Conservation (phyloP, 2,113 vertebrate genomes). For the Thinocorus orbignyianus region DNA sequence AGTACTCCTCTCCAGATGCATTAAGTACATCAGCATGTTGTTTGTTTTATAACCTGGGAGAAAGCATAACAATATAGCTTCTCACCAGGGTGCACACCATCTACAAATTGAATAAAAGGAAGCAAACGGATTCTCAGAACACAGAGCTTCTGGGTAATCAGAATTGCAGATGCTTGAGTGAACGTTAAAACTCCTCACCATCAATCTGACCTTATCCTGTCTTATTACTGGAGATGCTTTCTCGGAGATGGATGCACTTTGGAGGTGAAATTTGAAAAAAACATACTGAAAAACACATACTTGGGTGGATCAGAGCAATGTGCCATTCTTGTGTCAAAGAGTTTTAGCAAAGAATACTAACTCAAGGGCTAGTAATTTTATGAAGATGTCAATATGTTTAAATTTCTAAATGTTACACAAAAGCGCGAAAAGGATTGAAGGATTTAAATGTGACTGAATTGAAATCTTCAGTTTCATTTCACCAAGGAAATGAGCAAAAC, state of each 20-base stretch:
- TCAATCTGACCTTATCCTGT: constrained; percentile 8
- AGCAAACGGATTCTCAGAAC: constrained; percentile 44
- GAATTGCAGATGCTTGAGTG: constrained; percentile 44
- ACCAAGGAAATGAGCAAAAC: background rate
- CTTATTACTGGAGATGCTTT: background rate
- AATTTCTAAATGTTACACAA: background rate
- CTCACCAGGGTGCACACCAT: constrained; percentile 25
- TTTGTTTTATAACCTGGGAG: constrained; percentile 52
- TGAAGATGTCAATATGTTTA: background rate
- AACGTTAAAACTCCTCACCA: constrained; percentile 3
- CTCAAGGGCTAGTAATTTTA: background rate
- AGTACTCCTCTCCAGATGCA: constrained; percentile 48
- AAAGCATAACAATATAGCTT: constrained; percentile 48
- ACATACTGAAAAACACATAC: background rate
- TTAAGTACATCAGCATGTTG: constrained; percentile 53
- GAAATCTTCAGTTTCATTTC: background rate
- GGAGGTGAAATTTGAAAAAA: background rate
- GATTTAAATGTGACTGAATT: background rate
- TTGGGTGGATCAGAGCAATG: background rate
- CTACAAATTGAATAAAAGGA: constrained; percentile 63
- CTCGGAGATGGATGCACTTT: background rate
- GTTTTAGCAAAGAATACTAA: background rate
- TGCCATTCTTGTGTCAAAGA: background rate
- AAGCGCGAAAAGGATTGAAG: background rate
- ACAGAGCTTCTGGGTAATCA: constrained; percentile 23